Conservation (phyloP, 2,113 vertebrate genomes). For the Thymallus thymallus region DNA sequence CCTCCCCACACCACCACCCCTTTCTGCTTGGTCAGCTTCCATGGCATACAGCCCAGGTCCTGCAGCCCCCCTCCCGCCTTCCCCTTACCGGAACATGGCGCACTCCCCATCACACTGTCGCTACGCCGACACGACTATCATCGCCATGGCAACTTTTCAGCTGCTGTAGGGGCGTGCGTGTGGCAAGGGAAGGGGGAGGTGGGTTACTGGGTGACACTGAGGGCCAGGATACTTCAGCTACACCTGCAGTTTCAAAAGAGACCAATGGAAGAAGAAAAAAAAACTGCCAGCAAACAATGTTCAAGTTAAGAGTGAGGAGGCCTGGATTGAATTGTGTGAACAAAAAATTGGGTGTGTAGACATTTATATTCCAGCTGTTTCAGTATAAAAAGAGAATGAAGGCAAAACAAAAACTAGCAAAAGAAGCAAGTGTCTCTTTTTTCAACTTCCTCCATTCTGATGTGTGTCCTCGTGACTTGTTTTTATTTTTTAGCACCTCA, state of each 20-base stretch:
- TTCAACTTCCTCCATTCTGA: conserved; percentile 60
- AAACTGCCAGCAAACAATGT: background rate
- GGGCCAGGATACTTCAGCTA: conserved; percentile 23
- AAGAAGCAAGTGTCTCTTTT: conserved; percentile 14
- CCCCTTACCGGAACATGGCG: conserved; percentile 71
- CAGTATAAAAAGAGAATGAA: background rate
- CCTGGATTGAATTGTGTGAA: background rate
- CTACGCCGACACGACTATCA: background rate
- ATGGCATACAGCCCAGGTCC: conserved; percentile 79
- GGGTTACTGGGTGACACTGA: conserved; percentile 35
- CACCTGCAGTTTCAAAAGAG: conserved; percentile 30
- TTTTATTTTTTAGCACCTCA: conserved; percentile 20
- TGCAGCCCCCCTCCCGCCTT: conserved; percentile 74
- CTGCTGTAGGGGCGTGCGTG: conserved; percentile 34
- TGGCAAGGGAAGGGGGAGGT: conserved; percentile 36
- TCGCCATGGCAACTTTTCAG: conserved; percentile 66
- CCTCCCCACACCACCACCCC: conserved; percentile 19
- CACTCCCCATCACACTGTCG: conserved; percentile 71
- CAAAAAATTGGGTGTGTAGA: background rate
- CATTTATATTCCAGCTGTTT: background rate
- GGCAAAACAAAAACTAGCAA: conserved; percentile 5
- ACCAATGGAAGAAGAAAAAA: background rate
- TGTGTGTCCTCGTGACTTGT: conserved; percentile 17
- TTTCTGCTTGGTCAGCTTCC: conserved; percentile 81
- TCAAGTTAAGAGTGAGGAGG: background rate